Base-by-base conservation (phyloP, 2,113 vertebrate species). In the Esox niger region DNA sequence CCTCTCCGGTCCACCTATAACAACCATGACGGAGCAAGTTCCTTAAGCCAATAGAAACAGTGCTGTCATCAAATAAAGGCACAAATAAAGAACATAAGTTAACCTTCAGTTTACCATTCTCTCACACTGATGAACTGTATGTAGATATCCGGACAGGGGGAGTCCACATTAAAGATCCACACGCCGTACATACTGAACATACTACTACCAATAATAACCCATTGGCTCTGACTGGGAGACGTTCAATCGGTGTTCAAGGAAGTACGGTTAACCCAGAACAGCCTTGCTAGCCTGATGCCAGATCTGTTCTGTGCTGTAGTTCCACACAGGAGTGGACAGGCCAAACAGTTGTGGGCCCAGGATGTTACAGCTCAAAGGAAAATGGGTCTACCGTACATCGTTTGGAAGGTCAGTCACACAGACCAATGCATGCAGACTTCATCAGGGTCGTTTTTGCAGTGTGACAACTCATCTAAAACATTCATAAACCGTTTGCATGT, bases 51-150 rank as follows among this genome's bases (percentile, higher is more conserved):
- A 29, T 5, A 61, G 8, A 32, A 0, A 58, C 62, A 56, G 33
- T 70, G 10, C 62, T 65, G 52, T 56, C 35, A 65, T 59, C 68
- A 76, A 79, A 77, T 49, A 70, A 89, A 89, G 87, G 88, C 85
- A 90, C 88, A 86, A 84, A 83, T 55, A 79, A 82, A 80, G 47
- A 49, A 77, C 38, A 62, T 76, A 27, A 55, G 3, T 66, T 25
- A 62, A 25, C 59, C 17, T 47, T 27, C 69, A 33, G 20, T 74
- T 79, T 29, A 73, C 64, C 63, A 49, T 2, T 5, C 20, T 49
- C 6, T 49, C n/a, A 20, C 15, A 49, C 47, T 38, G 4, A 38
- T 11, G 35, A n/a, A n/a, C n/a, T n/a, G n/a, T n/a, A n/a, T n/a
- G n/a, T 43, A 43, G 17, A 43, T 43, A 43, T 43, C n/a, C n/a